Conservation (phyloP, 2,113 vertebrate species). For the Crocuta crocuta region DNA sequence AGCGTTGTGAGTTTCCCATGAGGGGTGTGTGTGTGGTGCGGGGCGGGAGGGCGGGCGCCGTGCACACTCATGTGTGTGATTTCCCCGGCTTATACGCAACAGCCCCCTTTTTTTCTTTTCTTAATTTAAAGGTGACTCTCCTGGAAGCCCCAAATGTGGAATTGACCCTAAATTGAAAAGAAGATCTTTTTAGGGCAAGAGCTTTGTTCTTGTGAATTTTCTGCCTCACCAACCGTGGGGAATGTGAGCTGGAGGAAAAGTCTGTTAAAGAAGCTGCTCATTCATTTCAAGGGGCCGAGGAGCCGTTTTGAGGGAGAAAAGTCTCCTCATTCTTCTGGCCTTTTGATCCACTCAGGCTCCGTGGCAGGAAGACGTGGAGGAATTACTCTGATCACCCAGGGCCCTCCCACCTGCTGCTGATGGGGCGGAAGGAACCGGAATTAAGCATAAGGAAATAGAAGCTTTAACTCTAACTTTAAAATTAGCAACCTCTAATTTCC, state of each 20-base stretch:
- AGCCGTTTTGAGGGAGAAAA: slow-evolving; percentile 4
- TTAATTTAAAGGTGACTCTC: slow-evolving; percentile 68
- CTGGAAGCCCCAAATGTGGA: slow-evolving; percentile 62
- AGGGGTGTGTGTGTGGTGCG: not conserved
- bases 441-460: not conserved
- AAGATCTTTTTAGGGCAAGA: slow-evolving; percentile 63
- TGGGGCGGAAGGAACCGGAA: not conserved
- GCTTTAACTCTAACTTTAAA: not conserved
- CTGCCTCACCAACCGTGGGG: slow-evolving; percentile 75
- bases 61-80: not conserved
- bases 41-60: rapidly evolving
- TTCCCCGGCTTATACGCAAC: not conserved
- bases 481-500: not conserved
- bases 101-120: not conserved
- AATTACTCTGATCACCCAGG: not conserved
- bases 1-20: not conserved
- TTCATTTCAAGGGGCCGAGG: slow-evolving; percentile 56
- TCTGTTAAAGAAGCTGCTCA: slow-evolving; percentile 48
- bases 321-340: slow-evolving; percentile 47
- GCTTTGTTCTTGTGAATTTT: slow-evolving; percentile 79
- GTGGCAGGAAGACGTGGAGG: not conserved
- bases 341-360: slow-evolving; percentile 55
- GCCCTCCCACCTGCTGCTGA: not conserved
- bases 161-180: slow-evolving; percentile 69
- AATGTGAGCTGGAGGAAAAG: slow-evolving; percentile 48